Percentiles rank a stretch among this genome's conserved stretches.
Evolutionary conservation across 2,888 invertebrate species (phyloP).

Genomic region (Gibbula magus): DNA sequence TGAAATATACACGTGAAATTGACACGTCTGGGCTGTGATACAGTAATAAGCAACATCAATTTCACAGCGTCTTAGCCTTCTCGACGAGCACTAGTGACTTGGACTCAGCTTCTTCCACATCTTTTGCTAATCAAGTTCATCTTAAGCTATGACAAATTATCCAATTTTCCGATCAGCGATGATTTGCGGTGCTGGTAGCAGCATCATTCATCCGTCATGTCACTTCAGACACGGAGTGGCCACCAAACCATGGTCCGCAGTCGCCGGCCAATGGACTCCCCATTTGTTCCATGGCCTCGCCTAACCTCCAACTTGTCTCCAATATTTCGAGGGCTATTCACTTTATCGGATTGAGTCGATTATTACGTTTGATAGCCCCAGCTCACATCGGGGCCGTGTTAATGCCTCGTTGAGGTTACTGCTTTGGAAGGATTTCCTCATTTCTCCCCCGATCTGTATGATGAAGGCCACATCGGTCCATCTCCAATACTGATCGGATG

Average conservation of each 20-base stretch:
- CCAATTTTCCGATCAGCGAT: constrained; percentile 26
- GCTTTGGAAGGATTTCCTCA: background rate
- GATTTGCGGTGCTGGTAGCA: constrained; percentile 10
- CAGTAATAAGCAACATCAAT: constrained; percentile 20
- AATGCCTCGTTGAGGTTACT: constrained; percentile 14
- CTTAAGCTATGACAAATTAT: constrained; percentile 27
- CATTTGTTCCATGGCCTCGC: background rate
- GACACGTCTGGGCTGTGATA: background rate
- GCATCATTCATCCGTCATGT: constrained; percentile 3
- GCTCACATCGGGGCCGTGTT: constrained; percentile 10
- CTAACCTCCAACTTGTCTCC: constrained; percentile 16
- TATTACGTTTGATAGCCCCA: constrained; percentile 21
- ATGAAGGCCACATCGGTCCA: too few species aligned
- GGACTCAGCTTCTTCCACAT: background rate
- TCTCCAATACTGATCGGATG: too few species aligned
- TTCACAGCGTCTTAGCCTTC: background rate
- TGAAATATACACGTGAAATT: constrained; percentile 10
- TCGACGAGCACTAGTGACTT: constrained; percentile 6
- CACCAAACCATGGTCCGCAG: background rate
- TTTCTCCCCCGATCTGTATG: too few species aligned
- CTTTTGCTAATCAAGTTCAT: constrained; percentile 24
- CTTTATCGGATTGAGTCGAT: constrained; percentile 20
- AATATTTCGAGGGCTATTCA: constrained; percentile 17
- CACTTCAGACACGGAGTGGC: background rate
- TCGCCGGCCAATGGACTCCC: background rate